Percentiles rank a stretch among this genome's conserved stretches.
These are phyloP conservation scores for Enteromius mattozi DNA, from an alignment of 2,797 vertebrate genomes.

Conservation along the genomic window DNA sequence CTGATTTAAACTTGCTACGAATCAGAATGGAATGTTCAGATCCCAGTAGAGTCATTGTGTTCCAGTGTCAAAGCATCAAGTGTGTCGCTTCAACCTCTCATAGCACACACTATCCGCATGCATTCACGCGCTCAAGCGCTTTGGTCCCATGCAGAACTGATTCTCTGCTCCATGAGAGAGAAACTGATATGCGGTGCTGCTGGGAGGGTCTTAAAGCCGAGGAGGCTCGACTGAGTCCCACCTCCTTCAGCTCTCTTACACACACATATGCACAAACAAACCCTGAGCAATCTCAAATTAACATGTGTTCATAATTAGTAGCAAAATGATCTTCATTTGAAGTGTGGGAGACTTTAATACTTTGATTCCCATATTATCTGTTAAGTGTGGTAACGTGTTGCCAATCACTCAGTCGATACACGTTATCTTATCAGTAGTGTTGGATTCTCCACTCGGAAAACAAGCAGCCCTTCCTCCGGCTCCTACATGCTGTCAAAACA, in stretches of 20 bases:
- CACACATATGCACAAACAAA: conserved; percentile 34
- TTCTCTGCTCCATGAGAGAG: conserved; percentile 72
- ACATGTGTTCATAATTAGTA: conserved; percentile 39
- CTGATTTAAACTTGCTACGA: conserved; percentile 99
- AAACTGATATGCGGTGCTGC: conserved; percentile 71
- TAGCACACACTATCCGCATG: conserved; percentile 3
- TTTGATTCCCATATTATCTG: not conserved
- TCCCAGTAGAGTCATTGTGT: conserved; percentile 97
- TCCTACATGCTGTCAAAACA: conserved; percentile 43
- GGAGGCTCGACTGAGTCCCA: conserved; percentile 75
- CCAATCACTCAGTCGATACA: conserved; percentile 16
- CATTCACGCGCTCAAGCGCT: conserved; percentile 66
- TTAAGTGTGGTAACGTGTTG: conserved; percentile 6
- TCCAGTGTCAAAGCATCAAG: conserved; percentile 74
- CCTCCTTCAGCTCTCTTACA: conserved; percentile 57
- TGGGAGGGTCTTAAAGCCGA: conserved; percentile 77
- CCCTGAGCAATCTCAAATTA: conserved; percentile 16
- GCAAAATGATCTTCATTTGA: not conserved
- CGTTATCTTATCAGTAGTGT: conserved; percentile 53
- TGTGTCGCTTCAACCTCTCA: conserved; percentile 28
- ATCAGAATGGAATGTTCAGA: conserved; percentile 98
- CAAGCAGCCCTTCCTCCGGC: conserved; percentile 59
- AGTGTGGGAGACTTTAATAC: conserved; percentile 26
- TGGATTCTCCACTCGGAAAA: conserved; percentile 47
- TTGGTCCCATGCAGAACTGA: conserved; percentile 87